Evolutionary conservation across 2,888 invertebrate species (phyloP).

Genomic region (Ophioninae sp.): DNA sequence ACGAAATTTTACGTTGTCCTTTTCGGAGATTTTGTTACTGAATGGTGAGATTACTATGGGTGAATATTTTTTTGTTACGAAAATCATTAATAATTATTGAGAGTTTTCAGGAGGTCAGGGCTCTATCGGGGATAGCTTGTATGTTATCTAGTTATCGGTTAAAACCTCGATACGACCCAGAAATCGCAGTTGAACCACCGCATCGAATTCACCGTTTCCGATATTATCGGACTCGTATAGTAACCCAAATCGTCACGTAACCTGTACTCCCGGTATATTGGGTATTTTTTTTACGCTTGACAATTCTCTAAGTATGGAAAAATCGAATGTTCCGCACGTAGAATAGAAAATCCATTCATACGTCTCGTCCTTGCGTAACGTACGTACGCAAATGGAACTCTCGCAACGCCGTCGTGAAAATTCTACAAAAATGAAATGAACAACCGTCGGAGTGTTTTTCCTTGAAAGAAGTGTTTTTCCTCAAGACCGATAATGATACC

Average conservation of each 20-base stretch:
- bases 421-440: constrained; percentile 66
- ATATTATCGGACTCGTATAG: too few relatives aligned
- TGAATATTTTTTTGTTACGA: too few relatives aligned
- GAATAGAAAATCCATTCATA: not conserved
- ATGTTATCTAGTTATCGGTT: too few relatives aligned
- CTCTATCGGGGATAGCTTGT: too few relatives aligned
- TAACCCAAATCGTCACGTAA: not conserved
- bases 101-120: too few relatives aligned
- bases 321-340: not conserved
- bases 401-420: constrained; percentile 21
- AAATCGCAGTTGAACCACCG: too few relatives aligned
- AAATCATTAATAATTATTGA: too few relatives aligned
- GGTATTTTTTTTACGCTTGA: constrained; percentile 8
- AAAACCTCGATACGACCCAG: too few relatives aligned
- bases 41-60: too few relatives aligned
- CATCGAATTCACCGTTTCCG: too few relatives aligned
- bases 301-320: not conserved
- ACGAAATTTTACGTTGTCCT: too few relatives aligned
- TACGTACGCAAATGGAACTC: not conserved
- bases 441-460: constrained; percentile 65
- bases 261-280: constrained; percentile 14
- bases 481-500: constrained; percentile 67
- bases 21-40: too few relatives aligned
- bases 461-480: constrained; percentile 42
- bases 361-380: not conserved